Evolutionary conservation across 2,888 invertebrate genomes (phyloP).

Genomic region (Tetragonula carbonaria): DNA sequence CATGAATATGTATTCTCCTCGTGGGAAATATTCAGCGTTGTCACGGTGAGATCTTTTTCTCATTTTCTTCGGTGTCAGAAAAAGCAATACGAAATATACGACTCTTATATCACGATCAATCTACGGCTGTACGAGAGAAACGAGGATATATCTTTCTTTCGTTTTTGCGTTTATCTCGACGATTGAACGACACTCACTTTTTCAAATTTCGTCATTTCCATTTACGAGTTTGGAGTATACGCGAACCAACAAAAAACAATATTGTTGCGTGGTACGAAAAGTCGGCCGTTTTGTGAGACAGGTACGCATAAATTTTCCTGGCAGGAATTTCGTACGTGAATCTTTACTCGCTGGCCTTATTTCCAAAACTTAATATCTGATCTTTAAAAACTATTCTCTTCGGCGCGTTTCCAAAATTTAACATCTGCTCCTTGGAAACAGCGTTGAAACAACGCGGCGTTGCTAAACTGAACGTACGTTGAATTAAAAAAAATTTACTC

Average conservation of each 20-base stretch:
- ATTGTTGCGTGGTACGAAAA: neutral
- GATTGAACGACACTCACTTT: neutral
- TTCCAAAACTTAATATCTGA: too few species aligned
- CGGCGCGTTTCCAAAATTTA: too few species aligned
- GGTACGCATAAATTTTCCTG: neutral
- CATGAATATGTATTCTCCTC: conserved; percentile 29
- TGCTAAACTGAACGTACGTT: too few species aligned
- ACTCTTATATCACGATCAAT: conserved; percentile 7
- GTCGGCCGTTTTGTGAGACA: neutral
- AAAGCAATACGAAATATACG: conserved; percentile 27
- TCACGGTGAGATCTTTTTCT: conserved; percentile 13
- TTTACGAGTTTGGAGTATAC: neutral
- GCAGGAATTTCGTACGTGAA: neutral
- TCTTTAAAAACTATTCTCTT: too few species aligned
- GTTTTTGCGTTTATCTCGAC: conserved; percentile 10
- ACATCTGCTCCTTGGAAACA: neutral
- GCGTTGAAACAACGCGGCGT: neutral
- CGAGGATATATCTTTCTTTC: neutral
- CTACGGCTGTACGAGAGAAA: neutral
- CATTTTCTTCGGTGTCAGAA: conserved; percentile 16
- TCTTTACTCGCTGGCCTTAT: neutral
- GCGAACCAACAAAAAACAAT: neutral
- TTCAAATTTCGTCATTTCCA: conserved; percentile 7
- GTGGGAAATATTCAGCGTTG: conserved; percentile 24
- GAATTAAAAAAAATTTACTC: too few species aligned